Percentiles rank a stretch among this genome's conserved stretches.
These are phyloP conservation scores for Euplagia quadripunctaria DNA, from an alignment of 2,888 invertebrate genomes.

Conservation along the genomic window DNA sequence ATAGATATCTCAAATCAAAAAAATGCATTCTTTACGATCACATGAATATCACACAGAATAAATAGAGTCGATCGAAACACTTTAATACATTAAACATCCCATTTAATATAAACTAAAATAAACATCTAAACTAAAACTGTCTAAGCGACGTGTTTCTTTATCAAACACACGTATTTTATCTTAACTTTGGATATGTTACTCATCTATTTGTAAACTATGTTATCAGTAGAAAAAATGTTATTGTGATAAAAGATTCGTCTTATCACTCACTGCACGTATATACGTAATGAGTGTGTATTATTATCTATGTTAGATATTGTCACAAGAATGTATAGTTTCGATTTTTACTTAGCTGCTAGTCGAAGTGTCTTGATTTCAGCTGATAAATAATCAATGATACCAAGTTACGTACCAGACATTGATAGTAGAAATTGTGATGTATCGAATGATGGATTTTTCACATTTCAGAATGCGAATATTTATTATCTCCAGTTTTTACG, in stretches of 20 bases:
- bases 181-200: constrained; percentile 11
- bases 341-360: not conserved
- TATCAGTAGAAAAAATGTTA: constrained; percentile 32
- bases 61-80: not conserved
- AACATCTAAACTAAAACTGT: not conserved
- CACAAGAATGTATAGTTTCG: not conserved
- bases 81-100: not conserved
- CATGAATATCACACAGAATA: not conserved
- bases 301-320: not conserved
- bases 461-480: no score
- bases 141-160: not conserved
- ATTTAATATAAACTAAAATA: not conserved
- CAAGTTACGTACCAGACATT: not conserved
- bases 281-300: not conserved
- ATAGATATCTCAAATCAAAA: not conserved
- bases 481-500: no score
- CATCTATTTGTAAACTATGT: constrained; percentile 26
- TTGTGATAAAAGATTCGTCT: constrained; percentile 42
- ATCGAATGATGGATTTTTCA: not conserved
- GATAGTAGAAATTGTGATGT: not conserved
- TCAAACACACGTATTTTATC: constrained; percentile 6
- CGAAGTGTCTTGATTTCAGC: not conserved
- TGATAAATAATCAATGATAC: not conserved
- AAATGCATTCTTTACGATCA: not conserved
- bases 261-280: constrained; percentile 23